A percentile compares a stretch with the other conserved stretches of the same genome.
Conservation (phyloP, 2,113 vertebrate genomes). For the Pagrus major region DNA sequence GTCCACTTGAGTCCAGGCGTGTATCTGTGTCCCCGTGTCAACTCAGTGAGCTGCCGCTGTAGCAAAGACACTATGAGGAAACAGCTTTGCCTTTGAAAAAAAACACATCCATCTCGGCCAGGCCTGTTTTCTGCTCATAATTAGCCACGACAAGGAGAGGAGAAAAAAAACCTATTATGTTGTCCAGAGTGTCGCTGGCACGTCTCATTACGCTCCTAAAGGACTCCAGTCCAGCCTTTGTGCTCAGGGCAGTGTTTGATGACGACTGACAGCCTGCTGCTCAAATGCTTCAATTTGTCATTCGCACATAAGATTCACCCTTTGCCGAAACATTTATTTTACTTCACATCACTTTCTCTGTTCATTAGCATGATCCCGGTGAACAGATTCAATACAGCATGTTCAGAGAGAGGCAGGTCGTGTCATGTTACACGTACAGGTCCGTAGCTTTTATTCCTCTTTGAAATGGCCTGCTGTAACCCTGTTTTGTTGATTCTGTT, state of each 20-base stretch:
- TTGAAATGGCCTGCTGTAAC: background rate
- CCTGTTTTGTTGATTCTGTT: constrained; percentile 6
- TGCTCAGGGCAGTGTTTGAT: constrained; percentile 22
- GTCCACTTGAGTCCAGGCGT: constrained; percentile 40
- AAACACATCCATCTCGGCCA: constrained; percentile 29
- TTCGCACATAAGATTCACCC: background rate
- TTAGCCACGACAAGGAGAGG: constrained; percentile 40
- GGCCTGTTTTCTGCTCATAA: constrained; percentile 49
- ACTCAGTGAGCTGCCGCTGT: constrained; percentile 10
- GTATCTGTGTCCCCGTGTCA: constrained; percentile 17
- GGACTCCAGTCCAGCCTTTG: constrained; percentile 25
- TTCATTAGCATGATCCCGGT: background rate
- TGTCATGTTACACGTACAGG: background rate
- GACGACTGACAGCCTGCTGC: background rate
- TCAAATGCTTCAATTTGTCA: constrained; percentile 27
- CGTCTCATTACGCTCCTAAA: constrained; percentile 46
- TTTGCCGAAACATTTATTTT: background rate
- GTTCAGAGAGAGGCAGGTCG: background rate
- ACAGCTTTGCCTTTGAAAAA: constrained; percentile 29
- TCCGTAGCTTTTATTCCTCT: background rate
- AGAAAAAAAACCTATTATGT: constrained; percentile 43
- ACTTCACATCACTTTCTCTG: background rate
- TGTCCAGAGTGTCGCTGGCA: constrained; percentile 22
- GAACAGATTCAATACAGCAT: background rate
- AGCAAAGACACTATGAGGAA: constrained; percentile 9